A percentile compares a stretch with the other conserved stretches of the same genome.
Evolutionary conservation across 1,140 invertebrate species (phyloP).

Genomic region (Drosophila leontia): DNA sequence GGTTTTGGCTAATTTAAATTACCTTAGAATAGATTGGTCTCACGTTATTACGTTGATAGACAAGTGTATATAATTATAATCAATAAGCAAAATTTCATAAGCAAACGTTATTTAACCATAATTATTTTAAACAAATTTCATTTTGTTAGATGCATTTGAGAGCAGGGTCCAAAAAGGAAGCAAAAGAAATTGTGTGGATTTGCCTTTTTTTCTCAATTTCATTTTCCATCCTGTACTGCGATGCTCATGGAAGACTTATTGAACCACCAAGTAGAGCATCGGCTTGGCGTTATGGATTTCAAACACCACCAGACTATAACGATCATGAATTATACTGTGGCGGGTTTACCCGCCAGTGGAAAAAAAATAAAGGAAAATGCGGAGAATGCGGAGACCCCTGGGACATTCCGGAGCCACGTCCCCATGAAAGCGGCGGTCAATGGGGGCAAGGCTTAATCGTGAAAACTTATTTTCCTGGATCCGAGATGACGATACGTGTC

Average conservation of each 20-base stretch:
- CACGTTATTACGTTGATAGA: too few relatives aligned
- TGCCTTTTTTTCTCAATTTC: background rate
- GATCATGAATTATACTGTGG: slow-evolving; percentile 96
- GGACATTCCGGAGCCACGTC: slow-evolving; percentile 89
- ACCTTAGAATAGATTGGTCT: too few relatives aligned
- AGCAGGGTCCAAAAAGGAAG: background rate
- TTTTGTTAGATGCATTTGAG: background rate
- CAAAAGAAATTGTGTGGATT: background rate
- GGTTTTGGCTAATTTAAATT: too few relatives aligned
- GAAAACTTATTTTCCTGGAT: slow-evolving; percentile 89
- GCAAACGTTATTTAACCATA: background rate
- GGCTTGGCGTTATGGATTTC: slow-evolving; percentile 90
- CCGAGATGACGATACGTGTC: slow-evolving; percentile 89
- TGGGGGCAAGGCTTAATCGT: slow-evolving; percentile 93
- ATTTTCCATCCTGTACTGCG: slow-evolving; percentile 17
- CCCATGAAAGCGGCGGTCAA: slow-evolving; percentile 93
- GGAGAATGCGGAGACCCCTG: slow-evolving; percentile 95
- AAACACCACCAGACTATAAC: slow-evolving; percentile 92
- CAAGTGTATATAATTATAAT: too few relatives aligned
- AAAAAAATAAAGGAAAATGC: slow-evolving; percentile 90
- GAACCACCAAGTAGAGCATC: slow-evolving; percentile 94
- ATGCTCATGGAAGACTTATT: slow-evolving; percentile 91
- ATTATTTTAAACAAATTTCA: background rate
- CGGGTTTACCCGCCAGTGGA: slow-evolving; percentile 92
- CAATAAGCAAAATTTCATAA: too few relatives aligned